Base-by-base conservation (phyloP, 1,140 invertebrate genomes). In the Andricus grossulariae region DNA sequence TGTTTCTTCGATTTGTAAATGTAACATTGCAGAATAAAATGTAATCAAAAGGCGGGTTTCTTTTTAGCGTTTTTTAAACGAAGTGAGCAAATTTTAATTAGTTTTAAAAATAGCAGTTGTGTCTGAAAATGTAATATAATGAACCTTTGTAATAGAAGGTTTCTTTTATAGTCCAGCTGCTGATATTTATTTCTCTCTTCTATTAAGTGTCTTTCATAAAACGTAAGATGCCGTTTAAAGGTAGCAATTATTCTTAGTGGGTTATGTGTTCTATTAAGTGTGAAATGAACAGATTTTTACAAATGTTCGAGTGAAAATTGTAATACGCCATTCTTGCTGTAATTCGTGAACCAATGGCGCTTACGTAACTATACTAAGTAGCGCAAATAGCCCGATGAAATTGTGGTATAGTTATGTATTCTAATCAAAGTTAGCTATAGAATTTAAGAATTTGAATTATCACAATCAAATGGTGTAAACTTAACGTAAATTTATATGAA, bases 131-230 rank as follows among this genome's bases (percentile, higher is more conserved):
- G 7, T 45, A 45, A 45, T 45, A 45, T 45, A 45, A 7, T 45
- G 39, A 45, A 45, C 39, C 10, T 45, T 45, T 11, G 10, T 45
- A 45, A 45, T 45, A 45, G 39, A 45, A 45, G 39, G 39, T 45
- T 45, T 45, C 39, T 8, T 45, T 45, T 45, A 45, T 45, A 10
- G 39, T 4, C 39, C 39, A 45, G 39, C 39, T 45, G 39, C 39
- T 11, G 12, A 11, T 60, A 32, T 66, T 16, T 66, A 25, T 45
- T 66, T 66, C 57, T 25, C 21, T 60, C 19, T 60, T 60, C 57
- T 32, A 60, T 60, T 60, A 32, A 66, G 39, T 66, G 60, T 66
- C 60, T 66, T 66, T 66, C 60, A 66, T 66, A 66, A 66, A 66
- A n/a, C 39, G 21, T 60, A 66, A 66, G 60, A 66, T 66, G 25